Conservation (phyloP, 1,140 invertebrate genomes). For the Chironomus tepperi region DNA sequence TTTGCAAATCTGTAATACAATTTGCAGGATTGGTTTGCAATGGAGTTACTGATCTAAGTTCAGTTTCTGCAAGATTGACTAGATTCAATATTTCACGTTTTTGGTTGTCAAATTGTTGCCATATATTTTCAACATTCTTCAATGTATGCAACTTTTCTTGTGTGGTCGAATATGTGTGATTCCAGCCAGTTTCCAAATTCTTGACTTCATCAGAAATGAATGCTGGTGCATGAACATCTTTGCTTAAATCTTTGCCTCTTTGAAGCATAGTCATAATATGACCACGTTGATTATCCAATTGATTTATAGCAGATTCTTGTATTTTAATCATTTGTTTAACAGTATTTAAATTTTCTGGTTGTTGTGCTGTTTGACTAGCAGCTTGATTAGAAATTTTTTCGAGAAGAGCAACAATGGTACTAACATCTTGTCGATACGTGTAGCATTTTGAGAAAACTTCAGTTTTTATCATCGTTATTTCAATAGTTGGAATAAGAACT, state of each 20-base stretch:
- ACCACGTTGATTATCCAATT: conserved; percentile 75
- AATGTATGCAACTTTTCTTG: conserved; percentile 73
- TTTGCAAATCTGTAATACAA: conserved; percentile 56
- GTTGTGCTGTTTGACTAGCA: conserved; percentile 46
- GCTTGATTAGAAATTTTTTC: conserved; percentile 66
- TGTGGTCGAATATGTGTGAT: conserved; percentile 74
- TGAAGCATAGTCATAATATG: conserved; percentile 86
- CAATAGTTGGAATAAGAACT: conserved; percentile 82
- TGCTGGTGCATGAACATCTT: conserved; percentile 72
- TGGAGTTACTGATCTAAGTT: conserved; percentile 47
- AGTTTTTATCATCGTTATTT: conserved; percentile 84
- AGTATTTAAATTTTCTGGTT: conserved; percentile 62
- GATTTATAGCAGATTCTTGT: conserved; percentile 69
- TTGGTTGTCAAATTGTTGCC: conserved; percentile 77
- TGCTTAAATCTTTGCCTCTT: conserved; percentile 77
- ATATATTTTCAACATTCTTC: conserved; percentile 74
- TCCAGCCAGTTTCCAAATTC: conserved; percentile 78
- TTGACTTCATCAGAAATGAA: conserved; percentile 78
- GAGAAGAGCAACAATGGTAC: conserved; percentile 68
- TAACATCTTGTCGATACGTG: conserved; percentile 78
- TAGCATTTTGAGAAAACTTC: conserved; percentile 88
- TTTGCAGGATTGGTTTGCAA: conserved; percentile 44
- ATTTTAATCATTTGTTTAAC: conserved; percentile 64
- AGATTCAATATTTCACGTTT: conserved; percentile 73
- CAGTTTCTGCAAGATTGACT: conserved; percentile 71